Evolutionary conservation across 2,113 vertebrate species (phyloP), one percentile per base, ranked within the genome.

Genomic region (Orientallactaga bullata): DNA sequence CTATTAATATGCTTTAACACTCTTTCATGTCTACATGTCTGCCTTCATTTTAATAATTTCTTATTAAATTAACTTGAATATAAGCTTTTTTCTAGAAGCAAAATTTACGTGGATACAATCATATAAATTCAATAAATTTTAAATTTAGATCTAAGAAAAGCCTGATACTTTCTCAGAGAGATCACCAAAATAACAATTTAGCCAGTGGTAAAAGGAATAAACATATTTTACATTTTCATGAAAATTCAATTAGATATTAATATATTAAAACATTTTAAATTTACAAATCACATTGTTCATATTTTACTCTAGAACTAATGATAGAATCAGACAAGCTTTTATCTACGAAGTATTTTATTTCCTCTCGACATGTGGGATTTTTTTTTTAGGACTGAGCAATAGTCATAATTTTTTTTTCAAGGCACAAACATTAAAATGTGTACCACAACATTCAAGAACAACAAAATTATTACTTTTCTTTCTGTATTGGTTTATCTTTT

Each of bases 111-210:
- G 1, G 73, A n/a, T 71, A 63, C 12, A 80, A 30, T 12, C 6
- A 72, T 90, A 7, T 13, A 88, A 95, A 89, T 90, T 80, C 23
- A 72, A 89, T 39, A 94, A 12, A n/a, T 66, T n/a, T 80, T 92
- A 72, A 88, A 66, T 80, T 7, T 5, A 78, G 37, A 83, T 81
- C 35, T 92, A 60, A 39, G 0, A 87, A 91, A 77, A 89, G 0
- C n/a, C 8, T 66, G 0, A 16, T 23, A 35, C 17, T n/a, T 82
- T 86, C 5, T 18, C 37, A 73, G 20, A 84, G 17, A 63, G 6
- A 91, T 37, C 26, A 42, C 15, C 58, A 1, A 65, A 4, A 82
- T 35, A 58, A 68, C 8, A 85, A 72, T 23, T 79, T 80, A 72
- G 61, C 73, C 39, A 85, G 2, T 61, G 12, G 2, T 9, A 94